phyloP scores from a whole-genome alignment of 2,888 invertebrate genomes.

The Drosophila leonis region DNA sequence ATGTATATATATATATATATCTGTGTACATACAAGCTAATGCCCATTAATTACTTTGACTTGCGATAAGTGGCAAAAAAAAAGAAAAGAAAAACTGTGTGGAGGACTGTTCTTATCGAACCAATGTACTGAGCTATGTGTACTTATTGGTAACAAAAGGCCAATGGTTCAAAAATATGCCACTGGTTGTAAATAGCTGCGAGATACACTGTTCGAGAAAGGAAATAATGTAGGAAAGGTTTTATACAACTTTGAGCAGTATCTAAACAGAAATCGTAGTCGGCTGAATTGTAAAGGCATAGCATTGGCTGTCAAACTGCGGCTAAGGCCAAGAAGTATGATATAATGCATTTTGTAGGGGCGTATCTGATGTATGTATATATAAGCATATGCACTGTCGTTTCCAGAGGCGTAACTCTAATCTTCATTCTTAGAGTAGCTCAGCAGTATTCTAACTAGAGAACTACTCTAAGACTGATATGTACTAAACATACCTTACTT shows the following conservation, averaged over 20 bases:
- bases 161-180: constrained; percentile 8
- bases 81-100: constrained; percentile 3
- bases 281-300: too few relatives aligned
- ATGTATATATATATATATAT: not conserved
- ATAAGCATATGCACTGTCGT: not conserved
- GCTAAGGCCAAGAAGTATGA: too few relatives aligned
- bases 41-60: constrained; percentile 44
- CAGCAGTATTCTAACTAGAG: not conserved
- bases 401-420: not conserved
- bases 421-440: not conserved
- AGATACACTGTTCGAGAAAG: not conserved
- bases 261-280: too few relatives aligned
- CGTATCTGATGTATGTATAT: not conserved
- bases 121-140: constrained; percentile 26
- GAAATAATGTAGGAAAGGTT: not conserved
- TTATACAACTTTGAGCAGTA: not conserved
- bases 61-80: constrained; percentile 45
- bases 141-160: constrained; percentile 19
- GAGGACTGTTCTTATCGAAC: constrained; percentile 42
- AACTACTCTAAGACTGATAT: not conserved
- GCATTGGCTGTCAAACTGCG: too few relatives aligned
- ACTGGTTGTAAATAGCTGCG: not conserved
- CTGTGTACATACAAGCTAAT: constrained; percentile 29
- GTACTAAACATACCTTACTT: too few relatives aligned
- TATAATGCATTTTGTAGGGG: not conserved